These are phyloP conservation scores for Uria aalge DNA, from an alignment of 2,113 vertebrate genomes.

Conservation along the genomic window DNA sequence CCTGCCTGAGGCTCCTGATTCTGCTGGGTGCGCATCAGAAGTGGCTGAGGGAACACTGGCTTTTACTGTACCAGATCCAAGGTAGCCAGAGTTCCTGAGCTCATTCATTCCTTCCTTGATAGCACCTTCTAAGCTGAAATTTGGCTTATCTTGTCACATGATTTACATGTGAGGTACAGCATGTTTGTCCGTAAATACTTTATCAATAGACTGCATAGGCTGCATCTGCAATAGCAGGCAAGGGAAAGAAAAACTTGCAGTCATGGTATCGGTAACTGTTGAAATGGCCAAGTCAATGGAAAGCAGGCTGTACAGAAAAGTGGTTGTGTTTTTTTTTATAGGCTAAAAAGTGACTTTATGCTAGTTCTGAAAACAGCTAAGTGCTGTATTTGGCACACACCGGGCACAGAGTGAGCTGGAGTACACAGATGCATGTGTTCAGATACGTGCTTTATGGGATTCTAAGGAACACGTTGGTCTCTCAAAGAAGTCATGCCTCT, in stretches of 20 bases:
- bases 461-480: not conserved
- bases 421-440: not conserved
- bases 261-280: not conserved
- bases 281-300: not conserved
- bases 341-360: not conserved
- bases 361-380: not conserved
- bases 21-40: not conserved
- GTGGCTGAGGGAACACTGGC: not conserved
- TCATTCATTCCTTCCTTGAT: not conserved
- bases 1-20: not conserved
- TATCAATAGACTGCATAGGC: not conserved
- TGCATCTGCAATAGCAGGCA: not conserved
- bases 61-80: not conserved
- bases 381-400: not conserved
- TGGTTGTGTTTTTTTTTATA: not conserved
- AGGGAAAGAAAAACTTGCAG: not conserved
- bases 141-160: not conserved
- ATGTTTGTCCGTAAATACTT: not conserved
- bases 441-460: not conserved
- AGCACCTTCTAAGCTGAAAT: not conserved
- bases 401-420: not conserved
- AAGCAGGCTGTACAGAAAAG: not conserved
- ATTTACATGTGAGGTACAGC: not conserved
- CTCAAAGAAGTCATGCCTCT: not conserved
- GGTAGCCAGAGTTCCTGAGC: not conserved